phyloP scores from a whole-genome alignment of 2,888 invertebrate genomes.

The Acrobasis consociella region DNA sequence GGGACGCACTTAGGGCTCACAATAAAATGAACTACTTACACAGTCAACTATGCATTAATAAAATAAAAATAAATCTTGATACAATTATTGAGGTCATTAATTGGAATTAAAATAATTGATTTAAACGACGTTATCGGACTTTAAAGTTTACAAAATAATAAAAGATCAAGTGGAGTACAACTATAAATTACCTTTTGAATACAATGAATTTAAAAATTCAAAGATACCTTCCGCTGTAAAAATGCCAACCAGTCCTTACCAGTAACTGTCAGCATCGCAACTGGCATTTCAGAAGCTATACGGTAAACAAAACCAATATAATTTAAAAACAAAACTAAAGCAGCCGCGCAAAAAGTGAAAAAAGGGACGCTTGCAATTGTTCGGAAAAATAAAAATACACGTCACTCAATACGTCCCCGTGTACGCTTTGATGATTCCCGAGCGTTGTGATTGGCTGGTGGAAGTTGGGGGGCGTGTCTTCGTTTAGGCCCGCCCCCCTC shows the following conservation, averaged over 20 bases:
- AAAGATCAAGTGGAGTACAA: neutral
- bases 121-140: neutral
- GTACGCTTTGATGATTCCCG: conserved; percentile 65
- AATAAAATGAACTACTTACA: neutral
- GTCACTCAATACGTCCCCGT: conserved; percentile 75
- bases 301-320: conserved; percentile 56
- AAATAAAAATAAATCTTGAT: neutral
- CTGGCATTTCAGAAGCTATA: conserved; percentile 57
- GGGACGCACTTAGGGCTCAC: conserved; percentile 58
- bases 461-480: conserved; percentile 62
- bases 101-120: neutral
- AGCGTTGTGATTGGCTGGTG: conserved; percentile 53
- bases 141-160: conserved; percentile 2
- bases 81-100: neutral
- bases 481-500: conserved; percentile 62
- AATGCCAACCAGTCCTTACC: conserved; percentile 53
- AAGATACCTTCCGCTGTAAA: conserved; percentile 44
- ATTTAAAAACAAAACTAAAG: conserved; percentile 51
- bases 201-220: conserved; percentile 37
- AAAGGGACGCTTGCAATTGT: conserved; percentile 57
- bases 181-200: conserved; percentile 23
- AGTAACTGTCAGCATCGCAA: conserved; percentile 59
- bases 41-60: no score
- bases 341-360: conserved; percentile 50
- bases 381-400: conserved; percentile 73